Percentiles rank a stretch among this genome's conserved stretches.
phyloP scores from a whole-genome alignment of 2,113 vertebrate genomes.

The Sisor rabdophorus region DNA sequence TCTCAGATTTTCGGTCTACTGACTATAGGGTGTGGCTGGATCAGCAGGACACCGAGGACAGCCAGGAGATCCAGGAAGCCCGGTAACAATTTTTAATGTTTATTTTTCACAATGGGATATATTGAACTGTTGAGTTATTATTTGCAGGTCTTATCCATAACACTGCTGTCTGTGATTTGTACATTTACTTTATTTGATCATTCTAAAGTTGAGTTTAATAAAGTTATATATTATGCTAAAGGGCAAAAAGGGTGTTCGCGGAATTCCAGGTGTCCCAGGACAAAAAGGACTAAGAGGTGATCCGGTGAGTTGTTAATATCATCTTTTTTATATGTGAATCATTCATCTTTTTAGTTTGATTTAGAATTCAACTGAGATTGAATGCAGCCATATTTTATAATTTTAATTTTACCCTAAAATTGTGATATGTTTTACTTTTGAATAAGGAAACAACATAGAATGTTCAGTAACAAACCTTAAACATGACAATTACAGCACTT shows the following conservation, averaged over 20 bases:
- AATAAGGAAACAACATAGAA: neutral
- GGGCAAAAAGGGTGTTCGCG: constrained; percentile 74
- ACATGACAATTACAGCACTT: neutral
- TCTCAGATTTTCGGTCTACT: constrained; percentile 30
- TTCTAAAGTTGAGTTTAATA: neutral
- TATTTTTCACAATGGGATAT: constrained; percentile 4
- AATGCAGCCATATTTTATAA: too few relatives aligned
- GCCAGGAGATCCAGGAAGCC: constrained; percentile 68
- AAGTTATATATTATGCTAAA: constrained; percentile 49
- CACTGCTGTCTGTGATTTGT: neutral
- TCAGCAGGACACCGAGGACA: constrained; percentile 64
- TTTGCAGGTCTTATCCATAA: neutral
- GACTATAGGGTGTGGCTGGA: constrained; percentile 70
- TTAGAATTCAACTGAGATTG: neutral
- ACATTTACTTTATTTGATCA: neutral
- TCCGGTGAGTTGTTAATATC: constrained; percentile 64
- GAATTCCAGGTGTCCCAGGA: constrained; percentile 68
- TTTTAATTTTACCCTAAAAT: too few relatives aligned
- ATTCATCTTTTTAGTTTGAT: neutral
- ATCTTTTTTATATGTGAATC: neutral
- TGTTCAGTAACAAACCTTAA: neutral
- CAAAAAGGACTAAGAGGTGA: constrained; percentile 78
- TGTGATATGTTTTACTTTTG: neutral
- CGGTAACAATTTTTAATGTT: constrained; percentile 56
- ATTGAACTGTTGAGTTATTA: neutral